Evolutionary conservation across 2,888 invertebrate genomes (phyloP), one percentile per base, ranked within the genome.

Genomic region (Gastracanthus pulcherrimus): DNA sequence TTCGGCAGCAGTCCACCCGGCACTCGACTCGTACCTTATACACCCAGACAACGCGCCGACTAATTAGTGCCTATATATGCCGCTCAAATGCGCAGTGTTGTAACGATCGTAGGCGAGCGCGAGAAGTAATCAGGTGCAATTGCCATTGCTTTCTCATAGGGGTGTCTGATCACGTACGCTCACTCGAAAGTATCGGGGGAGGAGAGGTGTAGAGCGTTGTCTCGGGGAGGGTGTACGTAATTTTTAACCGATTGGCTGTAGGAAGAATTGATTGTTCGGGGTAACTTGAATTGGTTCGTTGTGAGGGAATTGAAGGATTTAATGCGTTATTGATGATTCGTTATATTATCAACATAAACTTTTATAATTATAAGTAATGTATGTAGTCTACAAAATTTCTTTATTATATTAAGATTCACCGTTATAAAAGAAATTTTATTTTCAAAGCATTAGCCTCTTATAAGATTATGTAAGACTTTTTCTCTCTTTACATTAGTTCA

Each of bases 71-170:
- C 26, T n/a, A n/a, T 13, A 7, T 11, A 11, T 7, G 55, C 9
- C 2, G 55, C 1, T 55, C 9, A n/a, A n/a, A n/a, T n/a, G n/a
- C n/a, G n/a, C n/a, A n/a, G n/a, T 11, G 55, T 55, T 55, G 55
- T 26, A 55, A 55, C 55, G 26, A 26, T 55, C 26, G 23, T n/a
- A 55, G 55, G 2, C 23, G 55, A 51, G 51, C 23, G 55, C 55
- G 55, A 55, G 55, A 55, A 55, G 23, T 55, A 55, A 55, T 55
- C 55, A 55, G 55, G 23, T 55, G 55, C 55, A 55, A 55, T 55
- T 55, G 55, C 55, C 55, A 55, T 55, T 26, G 55, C 55, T 55
- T 55, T 55, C 55, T 55, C 55, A 55, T 55, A 55, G 55, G 26
- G 26, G 11, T 55, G 55, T 55, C 55, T 55, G 55, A 26, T 55